Evolutionary conservation across 2,888 invertebrate species (phyloP).

Genomic region (Chromoteleia sp.): DNA sequence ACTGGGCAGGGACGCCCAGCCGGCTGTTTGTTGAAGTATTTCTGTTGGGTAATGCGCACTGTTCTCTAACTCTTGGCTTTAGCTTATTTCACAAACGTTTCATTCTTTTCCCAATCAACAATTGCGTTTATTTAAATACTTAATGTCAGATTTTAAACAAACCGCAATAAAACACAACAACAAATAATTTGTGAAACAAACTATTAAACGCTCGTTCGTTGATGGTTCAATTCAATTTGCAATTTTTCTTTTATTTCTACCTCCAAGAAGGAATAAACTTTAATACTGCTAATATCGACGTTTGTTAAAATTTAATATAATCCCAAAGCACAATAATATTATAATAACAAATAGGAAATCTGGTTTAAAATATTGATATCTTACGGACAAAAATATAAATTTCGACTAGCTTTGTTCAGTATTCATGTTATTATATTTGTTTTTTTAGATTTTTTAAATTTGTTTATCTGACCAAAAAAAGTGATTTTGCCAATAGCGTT

Average conservation of each 20-base stretch:
- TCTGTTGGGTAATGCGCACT: constrained; percentile 80
- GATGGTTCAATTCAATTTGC: background rate
- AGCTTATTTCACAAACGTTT: constrained; percentile 76
- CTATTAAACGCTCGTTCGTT: constrained; percentile 37
- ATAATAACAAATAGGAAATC: no score
- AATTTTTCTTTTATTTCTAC: background rate
- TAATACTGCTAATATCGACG: no score
- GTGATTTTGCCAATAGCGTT: no score
- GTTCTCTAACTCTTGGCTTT: constrained; percentile 76
- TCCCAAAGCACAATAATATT: no score
- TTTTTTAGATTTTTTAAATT: no score
- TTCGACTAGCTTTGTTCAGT: no score
- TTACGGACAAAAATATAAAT: no score
- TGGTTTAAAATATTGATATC: no score
- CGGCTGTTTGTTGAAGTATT: constrained; percentile 81
- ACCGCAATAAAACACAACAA: background rate
- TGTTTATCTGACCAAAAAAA: no score
- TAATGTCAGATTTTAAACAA: background rate
- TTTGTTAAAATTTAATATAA: no score
- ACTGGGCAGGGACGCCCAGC: constrained; percentile 78
- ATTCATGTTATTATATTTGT: no score
- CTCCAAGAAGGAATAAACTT: background rate
- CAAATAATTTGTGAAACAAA: constrained; percentile 74
- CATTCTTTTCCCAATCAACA: background rate
- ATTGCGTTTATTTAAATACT: constrained; percentile 14